Conservation (phyloP, 1,140 invertebrate species). For the Elymnias hypermnestra region DNA sequence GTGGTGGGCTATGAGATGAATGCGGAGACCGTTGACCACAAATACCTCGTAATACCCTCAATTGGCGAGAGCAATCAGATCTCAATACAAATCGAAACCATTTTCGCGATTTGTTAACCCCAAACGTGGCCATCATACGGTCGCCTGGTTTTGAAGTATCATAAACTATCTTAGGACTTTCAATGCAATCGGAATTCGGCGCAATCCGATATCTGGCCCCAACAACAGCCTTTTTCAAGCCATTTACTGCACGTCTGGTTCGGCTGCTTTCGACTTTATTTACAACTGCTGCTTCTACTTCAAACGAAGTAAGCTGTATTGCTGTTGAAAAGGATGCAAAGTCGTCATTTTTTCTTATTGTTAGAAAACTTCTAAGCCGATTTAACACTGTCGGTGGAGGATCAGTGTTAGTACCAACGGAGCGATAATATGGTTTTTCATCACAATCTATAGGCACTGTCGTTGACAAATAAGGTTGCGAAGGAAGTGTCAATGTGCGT, state of each 20-base stretch:
- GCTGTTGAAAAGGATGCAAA: slow-evolving; percentile 29
- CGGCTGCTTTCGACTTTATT: slow-evolving; percentile 38
- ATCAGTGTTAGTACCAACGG: slow-evolving; percentile 65
- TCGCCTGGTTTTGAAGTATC: slow-evolving; percentile 58
- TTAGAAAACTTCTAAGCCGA: slow-evolving; percentile 28
- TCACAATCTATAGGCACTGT: slow-evolving; percentile 34
- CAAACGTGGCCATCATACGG: slow-evolving; percentile 58
- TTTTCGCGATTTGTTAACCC: slow-evolving; percentile 38
- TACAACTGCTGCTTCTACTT: slow-evolving; percentile 12
- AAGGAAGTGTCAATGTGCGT: slow-evolving; percentile 43
- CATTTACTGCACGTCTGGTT: slow-evolving; percentile 36
- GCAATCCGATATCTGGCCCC: slow-evolving; percentile 56
- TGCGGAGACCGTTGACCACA: slow-evolving; percentile 36
- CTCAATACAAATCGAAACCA: slow-evolving; percentile 48
- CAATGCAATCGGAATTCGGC: slow-evolving; percentile 42
- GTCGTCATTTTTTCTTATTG: slow-evolving; percentile 28
- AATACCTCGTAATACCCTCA: slow-evolving; percentile 28
- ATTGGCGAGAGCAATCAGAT: slow-evolving; percentile 31
- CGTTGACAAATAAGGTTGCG: slow-evolving; percentile 38
- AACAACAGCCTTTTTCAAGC: slow-evolving; percentile 48
- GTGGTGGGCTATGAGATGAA: slow-evolving; percentile 38
- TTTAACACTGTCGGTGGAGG: slow-evolving; percentile 40
- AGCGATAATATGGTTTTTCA: slow-evolving; percentile 40
- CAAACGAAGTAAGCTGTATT: slow-evolving; percentile 19
- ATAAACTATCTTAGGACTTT: slow-evolving; percentile 64